These are phyloP conservation scores for Drosophila melanocephala DNA, from an alignment of 2,888 invertebrate species.

Conservation along the genomic window DNA sequence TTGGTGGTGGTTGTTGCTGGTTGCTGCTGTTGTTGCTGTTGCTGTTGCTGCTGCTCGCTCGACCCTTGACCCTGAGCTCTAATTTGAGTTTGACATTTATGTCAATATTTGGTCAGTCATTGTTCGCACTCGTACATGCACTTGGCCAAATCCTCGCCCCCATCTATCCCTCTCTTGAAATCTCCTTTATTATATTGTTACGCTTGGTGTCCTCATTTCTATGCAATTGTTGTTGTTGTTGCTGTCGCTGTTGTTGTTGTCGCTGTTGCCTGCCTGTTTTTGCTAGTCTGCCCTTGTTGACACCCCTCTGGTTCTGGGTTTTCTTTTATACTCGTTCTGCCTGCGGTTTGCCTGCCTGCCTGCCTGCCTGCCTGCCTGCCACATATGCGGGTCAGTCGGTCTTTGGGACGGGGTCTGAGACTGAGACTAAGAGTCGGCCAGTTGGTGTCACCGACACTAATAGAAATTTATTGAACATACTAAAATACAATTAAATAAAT, in stretches of 20 bases:
- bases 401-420: background rate
- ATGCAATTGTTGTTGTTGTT: constrained; percentile 9
- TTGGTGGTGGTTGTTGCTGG: constrained; percentile 38
- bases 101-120: constrained; percentile 83
- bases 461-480: constrained; percentile 79
- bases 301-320: constrained; percentile 26
- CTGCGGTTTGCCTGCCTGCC: constrained; percentile 52
- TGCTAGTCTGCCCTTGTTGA: constrained; percentile 28
- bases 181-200: constrained; percentile 75
- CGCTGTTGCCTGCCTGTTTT: constrained; percentile 29
- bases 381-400: constrained; percentile 58
- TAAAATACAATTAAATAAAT: constrained; percentile 81
- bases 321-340: constrained; percentile 45
- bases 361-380: constrained; percentile 22
- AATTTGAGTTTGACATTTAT: constrained; percentile 83
- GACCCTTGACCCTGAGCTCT: constrained; percentile 82
- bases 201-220: constrained; percentile 71
- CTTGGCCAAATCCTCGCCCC: constrained; percentile 23
- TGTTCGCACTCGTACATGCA: constrained; percentile 65
- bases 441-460: constrained; percentile 67
- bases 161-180: background rate
- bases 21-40: background rate
- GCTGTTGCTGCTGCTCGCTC: constrained; percentile 20
- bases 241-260: background rate
- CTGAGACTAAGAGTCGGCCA: constrained; percentile 5